A percentile compares a stretch with the other conserved stretches of the same genome.
Evolutionary conservation across 2,888 invertebrate genomes (phyloP).

Genomic region (Megamerina dolium): DNA sequence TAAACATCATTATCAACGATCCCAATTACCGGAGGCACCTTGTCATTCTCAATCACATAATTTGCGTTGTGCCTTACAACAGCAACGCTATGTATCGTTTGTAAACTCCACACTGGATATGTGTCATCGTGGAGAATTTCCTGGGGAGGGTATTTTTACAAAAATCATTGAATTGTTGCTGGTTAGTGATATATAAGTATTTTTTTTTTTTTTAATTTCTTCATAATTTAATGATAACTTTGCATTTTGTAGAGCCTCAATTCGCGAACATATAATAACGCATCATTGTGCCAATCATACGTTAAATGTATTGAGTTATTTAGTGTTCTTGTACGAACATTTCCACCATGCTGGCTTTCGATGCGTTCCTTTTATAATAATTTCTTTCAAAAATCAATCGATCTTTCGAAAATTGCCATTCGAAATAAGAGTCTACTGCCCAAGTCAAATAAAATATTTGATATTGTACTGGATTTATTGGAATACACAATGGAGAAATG

Average conservation of each 20-base stretch:
- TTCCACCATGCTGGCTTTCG: slow-evolving; percentile 46
- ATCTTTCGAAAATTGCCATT: slow-evolving; percentile 22
- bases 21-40: slow-evolving; percentile 32
- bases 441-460: slow-evolving; percentile 24
- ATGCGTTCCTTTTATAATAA: slow-evolving; percentile 35
- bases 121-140: slow-evolving; percentile 39
- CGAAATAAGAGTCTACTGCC: slow-evolving; percentile 15
- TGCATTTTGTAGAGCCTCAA: slow-evolving; percentile 27
- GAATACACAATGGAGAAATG: slow-evolving; percentile 28
- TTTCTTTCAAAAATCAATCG: slow-evolving; percentile 28
- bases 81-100: slow-evolving; percentile 36
- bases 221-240: neutral
- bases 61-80: slow-evolving; percentile 31
- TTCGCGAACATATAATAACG: slow-evolving; percentile 17
- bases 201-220: neutral
- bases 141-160: slow-evolving; percentile 37
- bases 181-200: slow-evolving; percentile 28
- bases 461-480: slow-evolving; percentile 29
- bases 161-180: slow-evolving; percentile 40
- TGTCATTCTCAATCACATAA: slow-evolving; percentile 27
- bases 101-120: slow-evolving; percentile 34
- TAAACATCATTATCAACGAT: slow-evolving; percentile 36
- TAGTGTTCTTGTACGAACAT: slow-evolving; percentile 34
- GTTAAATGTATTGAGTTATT: slow-evolving; percentile 32
- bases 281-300: slow-evolving; percentile 22